Base-by-base conservation (phyloP, 2,113 vertebrate genomes). In the Leptocoma aspasia region DNA sequence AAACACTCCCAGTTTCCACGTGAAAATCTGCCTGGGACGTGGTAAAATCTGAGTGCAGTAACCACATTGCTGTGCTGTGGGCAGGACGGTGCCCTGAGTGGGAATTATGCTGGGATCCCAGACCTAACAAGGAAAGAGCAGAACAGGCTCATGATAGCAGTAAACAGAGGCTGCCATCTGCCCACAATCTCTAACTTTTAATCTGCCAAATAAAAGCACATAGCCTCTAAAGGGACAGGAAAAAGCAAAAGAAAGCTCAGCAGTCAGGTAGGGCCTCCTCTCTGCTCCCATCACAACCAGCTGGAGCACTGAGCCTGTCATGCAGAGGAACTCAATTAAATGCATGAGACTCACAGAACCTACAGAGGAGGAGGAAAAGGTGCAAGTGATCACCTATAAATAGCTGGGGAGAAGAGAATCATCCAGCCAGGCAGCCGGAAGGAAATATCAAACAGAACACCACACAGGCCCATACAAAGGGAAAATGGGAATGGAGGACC, bases 271-370 rank as follows among this genome's bases (percentile, higher is more conserved):
- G 61, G 39, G 45, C 66, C 27, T 79, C 53, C 70, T 35, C 1
- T 50, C 64, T 45, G 28, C 52, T 63, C 30, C 45, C 35, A 57
- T 23, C 69, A 45, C 30, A 53, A 15, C 16, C 57, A 61, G 11
- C 39, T 26, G 49, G 15, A 71, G 22, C 47, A 21, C 3, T 33
- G 52, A 79, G 80, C 15, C 41, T 22, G 21, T 28, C 73, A 14
- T 3, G 8, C 24, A 56, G 30, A 53, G 56, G 50, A 73, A 27
- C 24, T 9, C 27, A 27, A 20, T 33, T 17, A 12, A 37, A 26
- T 2, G 12, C 0, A 0, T 4, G 33, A 68, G 53, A 59, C 30
- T 50, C 44, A 5, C 19, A 28, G 33, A 73, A 61, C 24, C 24
- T 20, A 4, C 10, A 5, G 20, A 37, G 39, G 17, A 84, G 56